phyloP scores from a whole-genome alignment of 1,140 invertebrate species.

The Panagrolaimus sp. region DNA sequence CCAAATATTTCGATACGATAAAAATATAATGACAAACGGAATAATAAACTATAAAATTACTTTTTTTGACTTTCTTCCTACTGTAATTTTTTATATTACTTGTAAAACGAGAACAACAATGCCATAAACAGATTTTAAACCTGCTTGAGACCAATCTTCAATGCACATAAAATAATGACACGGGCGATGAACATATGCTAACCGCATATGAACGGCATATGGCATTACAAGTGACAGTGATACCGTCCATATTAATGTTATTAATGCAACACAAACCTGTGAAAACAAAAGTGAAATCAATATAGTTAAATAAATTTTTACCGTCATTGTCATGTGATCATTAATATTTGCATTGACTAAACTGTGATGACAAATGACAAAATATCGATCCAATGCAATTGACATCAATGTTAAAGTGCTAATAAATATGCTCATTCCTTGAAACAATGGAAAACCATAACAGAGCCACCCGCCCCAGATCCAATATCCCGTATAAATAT shows the following conservation, averaged over 20 bases:
- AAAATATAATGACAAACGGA: conserved; percentile 85
- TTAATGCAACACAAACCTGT: conserved; percentile 70
- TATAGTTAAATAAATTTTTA: conserved; percentile 12
- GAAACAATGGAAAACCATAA: conserved; percentile 45
- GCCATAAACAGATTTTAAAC: conserved; percentile 70
- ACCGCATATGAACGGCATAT: conserved; percentile 78
- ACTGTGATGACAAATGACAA: conserved; percentile 93
- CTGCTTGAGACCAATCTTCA: conserved; percentile 48
- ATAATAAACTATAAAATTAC: conserved; percentile 83
- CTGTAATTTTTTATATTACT: conserved; percentile 46
- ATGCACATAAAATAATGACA: conserved; percentile 51
- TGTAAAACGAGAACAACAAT: conserved; percentile 78
- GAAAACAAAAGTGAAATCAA: conserved; percentile 56
- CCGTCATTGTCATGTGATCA: conserved; percentile 51
- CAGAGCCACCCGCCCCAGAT: conserved; percentile 55
- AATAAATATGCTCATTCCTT: conserved; percentile 83
- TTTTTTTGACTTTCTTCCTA: conserved; percentile 78
- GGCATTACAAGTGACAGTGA: conserved; percentile 80
- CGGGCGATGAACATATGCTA: conserved; percentile 43
- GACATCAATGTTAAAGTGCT: conserved; percentile 89
- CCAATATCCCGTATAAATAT: conserved; percentile 56
- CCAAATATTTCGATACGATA: conserved; percentile 87
- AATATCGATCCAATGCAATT: conserved; percentile 90
- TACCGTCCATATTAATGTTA: conserved; percentile 81
- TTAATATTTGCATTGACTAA: conserved; percentile 76